Percentiles rank a stretch among this genome's conserved stretches.
phyloP scores from a whole-genome alignment of 2,888 invertebrate species.

The Chirona hameri region DNA sequence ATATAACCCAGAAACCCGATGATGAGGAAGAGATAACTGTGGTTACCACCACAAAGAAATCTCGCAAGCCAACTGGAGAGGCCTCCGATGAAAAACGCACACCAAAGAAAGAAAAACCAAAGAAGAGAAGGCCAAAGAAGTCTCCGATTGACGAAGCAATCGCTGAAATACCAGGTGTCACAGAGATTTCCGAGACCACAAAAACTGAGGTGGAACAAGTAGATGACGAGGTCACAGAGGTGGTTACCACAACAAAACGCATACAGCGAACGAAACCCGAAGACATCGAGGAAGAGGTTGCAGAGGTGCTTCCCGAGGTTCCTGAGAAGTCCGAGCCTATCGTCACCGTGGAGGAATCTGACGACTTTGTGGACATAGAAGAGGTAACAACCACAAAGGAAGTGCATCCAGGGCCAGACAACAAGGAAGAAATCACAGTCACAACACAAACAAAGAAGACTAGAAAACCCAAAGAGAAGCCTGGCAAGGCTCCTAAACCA shows the following conservation, averaged over 20 bases:
- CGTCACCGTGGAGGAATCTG: not conserved
- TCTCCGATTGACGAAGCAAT: not conserved
- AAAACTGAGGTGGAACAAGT: conserved; percentile 25
- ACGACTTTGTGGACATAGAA: not conserved
- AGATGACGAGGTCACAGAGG: conserved; percentile 29
- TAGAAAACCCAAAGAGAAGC: no score
- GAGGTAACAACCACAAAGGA: not conserved
- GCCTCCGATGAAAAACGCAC: not conserved
- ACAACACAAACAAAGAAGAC: no score
- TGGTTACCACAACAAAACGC: not conserved
- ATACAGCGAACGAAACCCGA: no score
- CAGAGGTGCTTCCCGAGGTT: not conserved
- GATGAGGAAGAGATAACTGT: not conserved
- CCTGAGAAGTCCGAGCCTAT: not conserved
- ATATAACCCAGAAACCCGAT: not conserved
- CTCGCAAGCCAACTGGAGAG: not conserved
- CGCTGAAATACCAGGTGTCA: conserved; percentile 34
- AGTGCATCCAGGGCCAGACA: not conserved
- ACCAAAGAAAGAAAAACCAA: not conserved
- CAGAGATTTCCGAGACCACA: not conserved
- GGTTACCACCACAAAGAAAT: not conserved
- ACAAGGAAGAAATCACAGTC: no score
- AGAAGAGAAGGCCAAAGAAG: not conserved
- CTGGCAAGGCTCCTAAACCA: no score
- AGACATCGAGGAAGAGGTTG: not conserved